Evolutionary conservation across 1,140 invertebrate species (phyloP).

Genomic region (Arctopsyche grandis): DNA sequence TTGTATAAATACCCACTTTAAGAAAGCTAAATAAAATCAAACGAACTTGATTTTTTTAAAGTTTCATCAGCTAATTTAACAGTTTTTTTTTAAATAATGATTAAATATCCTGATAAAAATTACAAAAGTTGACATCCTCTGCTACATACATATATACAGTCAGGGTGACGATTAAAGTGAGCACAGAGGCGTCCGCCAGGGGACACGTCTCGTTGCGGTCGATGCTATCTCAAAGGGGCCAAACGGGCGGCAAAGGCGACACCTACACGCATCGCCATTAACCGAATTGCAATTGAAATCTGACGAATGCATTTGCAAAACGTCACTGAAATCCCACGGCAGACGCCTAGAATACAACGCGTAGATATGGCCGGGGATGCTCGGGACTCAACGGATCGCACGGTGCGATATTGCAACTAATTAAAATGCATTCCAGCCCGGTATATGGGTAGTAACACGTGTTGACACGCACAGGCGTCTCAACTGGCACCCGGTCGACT

Average conservation of each 20-base stretch:
- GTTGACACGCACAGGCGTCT: constrained; percentile 45
- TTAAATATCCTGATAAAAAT: too few relatives aligned
- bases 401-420: constrained; percentile 46
- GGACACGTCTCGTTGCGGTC: neutral
- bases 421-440: constrained; percentile 50
- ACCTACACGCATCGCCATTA: neutral
- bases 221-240: constrained; percentile 10
- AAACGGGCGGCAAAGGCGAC: neutral
- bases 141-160: too few relatives aligned
- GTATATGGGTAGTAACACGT: constrained; percentile 16
- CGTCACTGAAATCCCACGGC: neutral
- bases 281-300: constrained; percentile 17
- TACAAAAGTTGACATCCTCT: too few relatives aligned
- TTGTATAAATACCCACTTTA: too few relatives aligned
- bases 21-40: too few relatives aligned
- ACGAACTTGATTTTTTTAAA: too few relatives aligned
- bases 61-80: too few relatives aligned
- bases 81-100: too few relatives aligned
- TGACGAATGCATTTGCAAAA: neutral
- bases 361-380: neutral
- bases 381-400: neutral
- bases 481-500: constrained; percentile 28
- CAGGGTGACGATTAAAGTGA: neutral
- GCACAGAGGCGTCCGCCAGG: neutral
- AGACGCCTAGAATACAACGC: neutral